Base-by-base conservation (phyloP, 2,797 vertebrate species). In the Rhabdomys pumilio region DNA sequence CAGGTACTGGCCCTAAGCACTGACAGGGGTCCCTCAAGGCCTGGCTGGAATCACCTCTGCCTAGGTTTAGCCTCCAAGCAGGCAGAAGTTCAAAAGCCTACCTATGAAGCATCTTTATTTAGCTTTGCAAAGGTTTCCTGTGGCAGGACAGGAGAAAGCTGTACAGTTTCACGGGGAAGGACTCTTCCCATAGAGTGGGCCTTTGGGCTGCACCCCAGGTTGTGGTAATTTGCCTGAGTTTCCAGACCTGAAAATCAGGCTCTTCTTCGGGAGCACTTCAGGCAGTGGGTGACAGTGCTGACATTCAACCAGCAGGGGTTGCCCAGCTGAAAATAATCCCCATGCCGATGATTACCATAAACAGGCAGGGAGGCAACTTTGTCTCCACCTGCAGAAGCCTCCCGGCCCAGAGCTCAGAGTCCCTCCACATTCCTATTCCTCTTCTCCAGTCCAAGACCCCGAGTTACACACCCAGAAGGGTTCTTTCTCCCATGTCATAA, bases 221-320 rank as follows among this genome's bases (percentile, higher is more conserved):
- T 1, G n/a, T 93, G 55, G 38, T 29, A 47, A 53, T 93, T n/a
- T 14, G 24, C 59, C 6, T 11, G 31, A 6, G 67, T 38, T 38
- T 72, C 67, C 87, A 47, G 29, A 53, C 50, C 38, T 77, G 53
- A 59, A 12, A 1, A 77, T 80, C 73, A 22, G 75, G 80, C 75
- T 97, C 86, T 92, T 97, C 86, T 92, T 87, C 81, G 0, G 75
- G 65, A 96, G 61, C 93, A 84, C 94, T 85, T 84, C 8, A 10
- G 12, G 15, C 87, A 50, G 57, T 80, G 34, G 44, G 6, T 19
- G 59, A 76, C 90, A 67, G 11, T 81, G 63, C 61, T 41, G 82
- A 73, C 89, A 87, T 97, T 90, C 15, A 79, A 55, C 88, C 97
- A 97, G 97, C 97, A 97, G 98, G 92, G 92, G 97, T 93, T 91